These are phyloP conservation scores for Parotia lawesii DNA, from an alignment of 2,113 vertebrate species.

Conservation along the genomic window DNA sequence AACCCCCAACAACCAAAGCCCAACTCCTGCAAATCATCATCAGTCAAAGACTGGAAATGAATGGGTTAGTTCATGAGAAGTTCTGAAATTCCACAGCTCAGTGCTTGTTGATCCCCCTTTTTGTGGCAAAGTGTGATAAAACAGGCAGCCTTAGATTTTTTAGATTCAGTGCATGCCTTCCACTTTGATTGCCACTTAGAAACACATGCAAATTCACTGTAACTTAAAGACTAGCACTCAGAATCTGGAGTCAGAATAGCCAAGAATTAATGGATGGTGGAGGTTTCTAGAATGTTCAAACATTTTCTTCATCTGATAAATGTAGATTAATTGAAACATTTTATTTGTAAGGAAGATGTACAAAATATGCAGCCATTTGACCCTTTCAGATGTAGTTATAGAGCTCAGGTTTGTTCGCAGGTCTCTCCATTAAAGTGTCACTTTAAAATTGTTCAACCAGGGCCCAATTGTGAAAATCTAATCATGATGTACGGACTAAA, in stretches of 20 bases:
- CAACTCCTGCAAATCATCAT: neutral
- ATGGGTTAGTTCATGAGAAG: neutral
- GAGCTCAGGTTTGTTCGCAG: neutral
- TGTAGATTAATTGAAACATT: neutral
- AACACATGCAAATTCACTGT: neutral
- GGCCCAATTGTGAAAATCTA: neutral
- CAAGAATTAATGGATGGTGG: neutral
- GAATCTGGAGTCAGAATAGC: neutral
- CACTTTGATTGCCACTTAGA: neutral
- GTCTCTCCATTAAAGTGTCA: neutral
- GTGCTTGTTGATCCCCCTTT: neutral
- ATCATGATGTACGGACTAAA: neutral
- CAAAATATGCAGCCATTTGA: neutral
- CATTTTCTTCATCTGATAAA: neutral
- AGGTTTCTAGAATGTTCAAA: neutral
- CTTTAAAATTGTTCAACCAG: neutral
- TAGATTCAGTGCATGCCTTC: neutral
- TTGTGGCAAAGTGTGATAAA: neutral
- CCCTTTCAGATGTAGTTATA: neutral
- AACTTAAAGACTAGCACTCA: neutral
- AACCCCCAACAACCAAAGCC: rapidly evolving
- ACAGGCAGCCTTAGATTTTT: neutral
- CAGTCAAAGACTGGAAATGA: neutral
- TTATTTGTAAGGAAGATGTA: neutral
- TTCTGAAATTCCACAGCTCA: neutral